These are phyloP conservation scores for Apis laboriosa DNA, from an alignment of 1,140 invertebrate species.

Conservation along the genomic window DNA sequence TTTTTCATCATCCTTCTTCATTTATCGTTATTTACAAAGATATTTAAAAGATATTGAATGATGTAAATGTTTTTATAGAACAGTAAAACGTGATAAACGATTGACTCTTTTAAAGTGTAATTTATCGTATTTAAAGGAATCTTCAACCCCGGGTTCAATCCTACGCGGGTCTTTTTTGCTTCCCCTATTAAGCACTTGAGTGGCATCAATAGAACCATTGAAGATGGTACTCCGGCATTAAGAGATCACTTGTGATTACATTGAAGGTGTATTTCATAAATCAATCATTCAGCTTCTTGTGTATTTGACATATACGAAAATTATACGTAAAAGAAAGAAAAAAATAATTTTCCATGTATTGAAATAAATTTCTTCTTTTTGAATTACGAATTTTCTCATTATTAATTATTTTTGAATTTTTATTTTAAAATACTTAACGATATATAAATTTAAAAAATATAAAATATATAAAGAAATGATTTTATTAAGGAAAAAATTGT, in stretches of 20 bases:
- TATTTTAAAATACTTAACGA: neutral
- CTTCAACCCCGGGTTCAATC: conserved; percentile 13
- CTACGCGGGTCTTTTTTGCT: neutral
- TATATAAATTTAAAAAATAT: neutral
- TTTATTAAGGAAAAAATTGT: neutral
- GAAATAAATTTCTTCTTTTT: neutral
- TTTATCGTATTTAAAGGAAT: conserved; percentile 13
- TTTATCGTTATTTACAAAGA: neutral
- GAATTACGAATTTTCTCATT: neutral
- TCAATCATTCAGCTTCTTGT: neutral
- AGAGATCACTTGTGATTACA: conserved; percentile 10
- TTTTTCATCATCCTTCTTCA: neutral
- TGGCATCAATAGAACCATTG: conserved; percentile 6
- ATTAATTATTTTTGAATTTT: neutral
- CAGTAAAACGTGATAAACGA: no score
- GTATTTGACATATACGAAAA: neutral
- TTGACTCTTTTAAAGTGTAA: neutral
- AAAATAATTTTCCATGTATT: neutral
- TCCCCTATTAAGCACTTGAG: conserved; percentile 1
- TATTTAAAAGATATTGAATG: neutral
- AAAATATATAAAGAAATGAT: neutral
- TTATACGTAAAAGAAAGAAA: neutral
- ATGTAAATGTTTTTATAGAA: neutral
- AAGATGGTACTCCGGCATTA: conserved; percentile 7
- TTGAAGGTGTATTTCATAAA: neutral